Evolutionary conservation across 2,797 vertebrate species (phyloP).

Genomic region (Myiotriccus ornatus): DNA sequence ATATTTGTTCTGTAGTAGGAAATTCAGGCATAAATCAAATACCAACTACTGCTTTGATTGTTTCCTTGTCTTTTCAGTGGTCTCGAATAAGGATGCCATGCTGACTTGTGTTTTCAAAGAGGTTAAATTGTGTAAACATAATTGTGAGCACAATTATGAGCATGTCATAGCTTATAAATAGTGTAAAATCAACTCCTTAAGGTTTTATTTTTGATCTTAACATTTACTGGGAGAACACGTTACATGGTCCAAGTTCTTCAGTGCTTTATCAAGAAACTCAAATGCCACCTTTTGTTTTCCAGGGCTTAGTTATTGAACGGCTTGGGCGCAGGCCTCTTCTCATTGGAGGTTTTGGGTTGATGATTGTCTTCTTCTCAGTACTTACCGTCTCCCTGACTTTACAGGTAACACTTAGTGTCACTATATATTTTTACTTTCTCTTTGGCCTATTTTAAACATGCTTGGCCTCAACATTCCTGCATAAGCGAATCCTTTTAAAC

Average conservation of each 20-base stretch:
- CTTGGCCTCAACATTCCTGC: accelerated
- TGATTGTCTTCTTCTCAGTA: slow-evolving; percentile 86
- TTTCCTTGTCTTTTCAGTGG: neutral
- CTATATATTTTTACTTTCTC: accelerated
- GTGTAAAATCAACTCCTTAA: neutral
- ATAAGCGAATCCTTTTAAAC: neutral
- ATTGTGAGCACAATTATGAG: neutral
- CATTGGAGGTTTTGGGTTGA: slow-evolving; percentile 89
- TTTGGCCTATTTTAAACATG: neutral
- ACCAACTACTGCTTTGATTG: neutral
- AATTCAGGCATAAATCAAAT: neutral
- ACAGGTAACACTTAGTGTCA: slow-evolving; percentile 77
- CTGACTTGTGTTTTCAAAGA: neutral
- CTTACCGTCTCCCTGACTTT: slow-evolving; percentile 88
- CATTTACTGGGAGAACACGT: neutral
- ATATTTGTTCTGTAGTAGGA: neutral
- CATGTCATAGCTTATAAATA: neutral
- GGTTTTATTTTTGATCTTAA: neutral
- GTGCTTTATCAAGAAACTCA: neutral
- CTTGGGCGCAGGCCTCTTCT: slow-evolving; percentile 87
- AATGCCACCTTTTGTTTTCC: neutral
- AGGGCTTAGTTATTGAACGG: slow-evolving; percentile 90
- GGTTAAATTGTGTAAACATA: neutral
- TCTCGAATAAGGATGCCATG: neutral
- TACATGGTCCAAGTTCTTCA: neutral